A percentile compares a stretch with the other conserved stretches of the same genome.
These are phyloP conservation scores for Apocheima hispidaria DNA, from an alignment of 2,888 invertebrate species.

Conservation along the genomic window DNA sequence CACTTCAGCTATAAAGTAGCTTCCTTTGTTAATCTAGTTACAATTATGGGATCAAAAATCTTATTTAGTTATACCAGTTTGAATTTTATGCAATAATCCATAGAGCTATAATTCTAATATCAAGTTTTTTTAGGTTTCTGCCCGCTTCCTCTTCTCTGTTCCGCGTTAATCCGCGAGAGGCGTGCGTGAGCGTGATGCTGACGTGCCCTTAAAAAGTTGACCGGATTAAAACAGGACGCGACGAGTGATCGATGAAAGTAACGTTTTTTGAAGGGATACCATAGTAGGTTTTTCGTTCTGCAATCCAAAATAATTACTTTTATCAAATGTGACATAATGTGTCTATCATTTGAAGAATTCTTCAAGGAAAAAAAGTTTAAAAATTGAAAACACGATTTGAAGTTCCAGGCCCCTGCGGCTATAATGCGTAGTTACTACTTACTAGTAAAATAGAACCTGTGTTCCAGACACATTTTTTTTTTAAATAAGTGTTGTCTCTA, in stretches of 20 bases:
- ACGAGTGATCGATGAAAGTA: conserved; percentile 62
- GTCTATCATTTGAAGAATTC: no score
- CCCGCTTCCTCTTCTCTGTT: conserved; percentile 66
- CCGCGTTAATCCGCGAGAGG: conserved; percentile 69
- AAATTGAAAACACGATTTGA: no score
- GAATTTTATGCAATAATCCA: conserved; percentile 47
- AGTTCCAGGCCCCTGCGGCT: no score
- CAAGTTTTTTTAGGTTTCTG: conserved; percentile 64
- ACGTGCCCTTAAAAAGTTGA: conserved; percentile 65
- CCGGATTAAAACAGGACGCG: conserved; percentile 67
- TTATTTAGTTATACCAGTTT: conserved; percentile 39
- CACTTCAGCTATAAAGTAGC: background rate
- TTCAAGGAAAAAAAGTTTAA: no score
- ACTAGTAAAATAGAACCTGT: no score
- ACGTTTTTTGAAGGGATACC: no score
- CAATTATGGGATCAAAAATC: conserved; percentile 48
- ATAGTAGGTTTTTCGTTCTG: no score
- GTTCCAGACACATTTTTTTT: no score
- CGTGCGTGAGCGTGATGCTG: conserved; percentile 71
- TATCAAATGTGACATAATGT: no score
- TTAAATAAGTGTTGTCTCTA: no score
- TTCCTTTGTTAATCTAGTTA: conserved; percentile 33
- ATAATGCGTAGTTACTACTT: no score
- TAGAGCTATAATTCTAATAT: conserved; percentile 63
- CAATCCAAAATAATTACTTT: no score